phyloP scores from a whole-genome alignment of 2,888 invertebrate species.

The Punctoribates punctum region DNA sequence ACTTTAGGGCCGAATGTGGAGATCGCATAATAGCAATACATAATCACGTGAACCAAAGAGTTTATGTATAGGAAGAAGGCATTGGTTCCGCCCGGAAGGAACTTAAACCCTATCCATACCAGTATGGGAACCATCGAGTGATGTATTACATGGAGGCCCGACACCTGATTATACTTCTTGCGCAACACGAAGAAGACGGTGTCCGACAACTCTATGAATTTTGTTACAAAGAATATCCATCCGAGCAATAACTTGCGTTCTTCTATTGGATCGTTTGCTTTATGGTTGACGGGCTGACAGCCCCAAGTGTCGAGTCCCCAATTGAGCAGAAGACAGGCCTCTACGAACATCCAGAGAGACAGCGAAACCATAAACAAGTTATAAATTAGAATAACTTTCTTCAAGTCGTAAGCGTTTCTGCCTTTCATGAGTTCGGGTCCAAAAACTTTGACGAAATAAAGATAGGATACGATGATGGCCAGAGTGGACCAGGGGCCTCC shows the following conservation, averaged over 20 bases:
- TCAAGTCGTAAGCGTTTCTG: constrained; percentile 36
- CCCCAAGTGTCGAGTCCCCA: constrained; percentile 41
- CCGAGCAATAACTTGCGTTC: constrained; percentile 1
- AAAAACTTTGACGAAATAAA: constrained; percentile 40
- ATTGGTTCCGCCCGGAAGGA: constrained; percentile 46
- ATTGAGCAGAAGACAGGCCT: constrained; percentile 29
- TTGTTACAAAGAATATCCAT: constrained; percentile 16
- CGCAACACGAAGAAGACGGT: constrained; percentile 46
- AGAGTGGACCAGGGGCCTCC: constrained; percentile 30
- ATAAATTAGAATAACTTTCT: constrained; percentile 37
- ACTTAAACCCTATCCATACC: constrained; percentile 45
- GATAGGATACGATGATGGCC: constrained; percentile 36
- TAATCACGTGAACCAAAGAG: constrained; percentile 47
- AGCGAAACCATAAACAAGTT: constrained; percentile 42
- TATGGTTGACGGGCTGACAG: constrained; percentile 31
- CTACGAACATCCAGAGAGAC: constrained; percentile 37
- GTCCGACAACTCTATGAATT: constrained; percentile 23
- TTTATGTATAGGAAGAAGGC: constrained; percentile 48
- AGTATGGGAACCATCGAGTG: constrained; percentile 45
- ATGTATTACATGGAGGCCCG: constrained; percentile 47
- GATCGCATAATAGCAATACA: constrained; percentile 44
- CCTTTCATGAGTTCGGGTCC: constrained; percentile 41
- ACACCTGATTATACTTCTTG: constrained; percentile 46
- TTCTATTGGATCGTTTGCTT: neutral
- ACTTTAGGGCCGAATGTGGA: constrained; percentile 47